Conservation (phyloP, 2,888 invertebrate genomes). For the Microctonus hyperodae region DNA sequence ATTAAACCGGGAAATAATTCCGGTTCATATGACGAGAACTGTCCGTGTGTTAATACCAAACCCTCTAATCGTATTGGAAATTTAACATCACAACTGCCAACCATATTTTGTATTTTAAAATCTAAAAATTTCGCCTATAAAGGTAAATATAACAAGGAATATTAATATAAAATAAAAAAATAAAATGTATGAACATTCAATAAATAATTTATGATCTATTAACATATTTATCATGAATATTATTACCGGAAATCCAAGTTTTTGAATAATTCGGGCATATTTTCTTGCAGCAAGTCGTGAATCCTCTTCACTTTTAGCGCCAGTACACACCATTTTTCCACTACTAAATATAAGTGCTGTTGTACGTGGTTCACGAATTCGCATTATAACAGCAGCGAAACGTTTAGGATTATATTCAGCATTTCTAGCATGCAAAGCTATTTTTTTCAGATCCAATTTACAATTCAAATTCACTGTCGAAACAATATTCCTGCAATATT, state of each 20-base stretch:
- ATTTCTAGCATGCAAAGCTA: conserved; percentile 96
- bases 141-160: conserved; percentile 32
- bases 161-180: conserved; percentile 5
- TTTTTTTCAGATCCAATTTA: conserved; percentile 94
- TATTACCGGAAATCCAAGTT: conserved; percentile 76
- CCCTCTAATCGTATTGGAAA: conserved; percentile 85
- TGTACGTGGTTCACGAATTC: conserved; percentile 85
- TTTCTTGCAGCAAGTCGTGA: conserved; percentile 81
- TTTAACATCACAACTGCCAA: conserved; percentile 86
- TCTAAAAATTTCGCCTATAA: conserved; percentile 76
- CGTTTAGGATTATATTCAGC: conserved; percentile 99
- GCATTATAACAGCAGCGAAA: conserved; percentile 99
- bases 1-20: conserved; percentile 99
- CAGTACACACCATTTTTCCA: conserved; percentile 89
- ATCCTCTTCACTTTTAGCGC: conserved; percentile 84
- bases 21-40: conserved; percentile 87
- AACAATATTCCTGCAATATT: conserved; percentile 91
- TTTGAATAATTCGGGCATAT: conserved; percentile 83
- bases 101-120: conserved; percentile 87
- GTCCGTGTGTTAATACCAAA: conserved; percentile 81
- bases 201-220: too few relatives aligned
- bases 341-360: conserved; percentile 85
- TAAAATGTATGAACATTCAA: background rate
- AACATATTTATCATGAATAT: background rate
- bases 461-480: conserved; percentile 97